Base-by-base conservation (phyloP, 2,888 invertebrate genomes). In the Parnassius apollo region DNA sequence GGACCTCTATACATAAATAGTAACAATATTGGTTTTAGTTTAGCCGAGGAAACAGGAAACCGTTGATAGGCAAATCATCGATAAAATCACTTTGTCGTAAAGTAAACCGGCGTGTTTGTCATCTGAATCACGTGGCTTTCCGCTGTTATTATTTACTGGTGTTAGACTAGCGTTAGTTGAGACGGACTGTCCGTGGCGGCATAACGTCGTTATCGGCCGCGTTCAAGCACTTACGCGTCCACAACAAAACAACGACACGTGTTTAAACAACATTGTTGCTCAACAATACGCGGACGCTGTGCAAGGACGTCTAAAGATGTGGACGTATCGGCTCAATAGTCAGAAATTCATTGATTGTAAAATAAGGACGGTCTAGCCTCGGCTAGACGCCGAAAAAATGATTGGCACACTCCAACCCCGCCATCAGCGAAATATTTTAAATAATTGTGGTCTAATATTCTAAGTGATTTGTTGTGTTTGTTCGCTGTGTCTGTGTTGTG, bases 211-310 rank as follows among this genome's bases (percentile, higher is more conserved):
- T 86, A 86, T 84, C 87, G 86, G 74, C 76, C 78, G 76, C 78
- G 77, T 70, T 68, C 57, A 66, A 65, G 75, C 64, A 66, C 65
- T 68, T 67, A 75, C 77, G 79, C 81, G 81, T 80, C 80, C 85
- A 82, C 83, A 82, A 84, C 83, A 81, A 56, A 60, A 57, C 81
- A 80, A 68, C 78, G 83, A 87, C 90, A 90, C 91, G 91, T 91
- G 90, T 88, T 85, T 85, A 86, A 88, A 90, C 88, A 88, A 90
- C 88, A 89, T 83, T 86, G 87, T 88, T 85, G 88, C 88, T 88
- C 88, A 88, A 90, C 87, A 88, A 90, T 82, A 89, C 81, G 82
- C 82, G 83, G 79, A 77, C 80, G 85, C 81, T 81, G 81, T 76
- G 76, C 86, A 85, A 86, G 84, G 85, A 86, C 86, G 83, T 49